phyloP scores from a whole-genome alignment of 2,113 vertebrate genomes.

The Xenus cinereus region DNA sequence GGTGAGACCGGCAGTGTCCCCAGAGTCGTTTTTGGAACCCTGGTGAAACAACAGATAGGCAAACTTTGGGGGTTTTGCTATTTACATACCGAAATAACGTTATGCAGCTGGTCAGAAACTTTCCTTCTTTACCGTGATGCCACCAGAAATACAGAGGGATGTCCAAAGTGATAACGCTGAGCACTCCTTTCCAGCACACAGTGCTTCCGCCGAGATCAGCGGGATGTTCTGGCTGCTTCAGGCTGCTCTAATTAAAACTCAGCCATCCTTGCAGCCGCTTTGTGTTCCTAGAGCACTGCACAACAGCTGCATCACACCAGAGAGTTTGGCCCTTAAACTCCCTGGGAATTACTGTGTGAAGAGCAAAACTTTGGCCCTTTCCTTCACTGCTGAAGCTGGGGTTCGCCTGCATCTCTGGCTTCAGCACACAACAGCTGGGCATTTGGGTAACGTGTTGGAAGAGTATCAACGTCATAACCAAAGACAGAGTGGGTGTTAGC shows the following conservation, averaged over 20 bases:
- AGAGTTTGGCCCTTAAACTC: not conserved
- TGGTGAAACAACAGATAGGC: not conserved
- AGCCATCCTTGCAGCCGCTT: slow-evolving; percentile 11
- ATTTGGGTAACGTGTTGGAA: not conserved
- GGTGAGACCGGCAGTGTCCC: not conserved
- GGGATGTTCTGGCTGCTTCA: slow-evolving; percentile 35
- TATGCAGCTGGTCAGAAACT: not conserved
- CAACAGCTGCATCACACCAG: not conserved
- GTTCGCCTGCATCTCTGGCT: not conserved
- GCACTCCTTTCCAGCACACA: not conserved
- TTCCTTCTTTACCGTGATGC: not conserved
- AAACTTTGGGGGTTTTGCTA: not conserved
- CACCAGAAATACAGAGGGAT: not conserved
- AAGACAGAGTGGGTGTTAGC: not conserved
- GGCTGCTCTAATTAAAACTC: not conserved
- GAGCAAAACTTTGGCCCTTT: not conserved
- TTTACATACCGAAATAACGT: not conserved
- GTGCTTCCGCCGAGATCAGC: not conserved
- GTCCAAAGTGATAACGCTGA: not conserved
- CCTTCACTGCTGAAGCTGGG: not conserved
- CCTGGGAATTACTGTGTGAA: not conserved
- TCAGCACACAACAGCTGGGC: not conserved
- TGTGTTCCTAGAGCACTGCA: slow-evolving; percentile 8
- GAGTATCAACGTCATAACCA: not conserved
- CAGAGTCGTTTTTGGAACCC: not conserved